Evolutionary conservation across 1,140 invertebrate genomes (phyloP).

Genomic region (Saccostrea cuccullata): DNA sequence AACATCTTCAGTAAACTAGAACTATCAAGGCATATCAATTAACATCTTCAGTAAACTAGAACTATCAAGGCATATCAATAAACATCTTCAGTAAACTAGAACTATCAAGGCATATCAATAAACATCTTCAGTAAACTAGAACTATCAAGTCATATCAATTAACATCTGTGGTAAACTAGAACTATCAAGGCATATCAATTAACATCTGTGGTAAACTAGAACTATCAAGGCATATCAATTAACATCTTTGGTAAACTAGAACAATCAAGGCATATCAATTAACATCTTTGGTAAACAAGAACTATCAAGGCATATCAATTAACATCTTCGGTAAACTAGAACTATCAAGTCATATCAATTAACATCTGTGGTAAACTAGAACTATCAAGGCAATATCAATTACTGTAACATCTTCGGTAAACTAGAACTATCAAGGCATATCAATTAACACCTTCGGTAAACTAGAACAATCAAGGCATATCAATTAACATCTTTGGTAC

Average conservation of each 20-base stretch:
- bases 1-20: constrained; percentile 45
- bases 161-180: not conserved
- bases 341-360: constrained; percentile 41
- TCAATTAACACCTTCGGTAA: constrained; percentile 43
- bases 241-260: constrained; percentile 46
- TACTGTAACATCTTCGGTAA: constrained; percentile 52
- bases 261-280: constrained; percentile 40
- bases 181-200: constrained; percentile 41
- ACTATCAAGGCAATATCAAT: constrained; percentile 41
- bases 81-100: constrained; percentile 45
- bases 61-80: constrained; percentile 41
- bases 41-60: constrained; percentile 45
- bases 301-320: constrained; percentile 41
- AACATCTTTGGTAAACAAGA: constrained; percentile 45
- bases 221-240: constrained; percentile 41
- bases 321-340: constrained; percentile 46
- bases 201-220: not conserved
- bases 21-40: constrained; percentile 41
- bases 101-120: constrained; percentile 41
- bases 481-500: constrained; percentile 43
- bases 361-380: not conserved
- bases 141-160: constrained; percentile 41
- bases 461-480: constrained; percentile 42
- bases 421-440: constrained; percentile 43
- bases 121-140: constrained; percentile 45